Conservation (phyloP, 2,797 vertebrate species). For the Pseudochromis fuscus region DNA sequence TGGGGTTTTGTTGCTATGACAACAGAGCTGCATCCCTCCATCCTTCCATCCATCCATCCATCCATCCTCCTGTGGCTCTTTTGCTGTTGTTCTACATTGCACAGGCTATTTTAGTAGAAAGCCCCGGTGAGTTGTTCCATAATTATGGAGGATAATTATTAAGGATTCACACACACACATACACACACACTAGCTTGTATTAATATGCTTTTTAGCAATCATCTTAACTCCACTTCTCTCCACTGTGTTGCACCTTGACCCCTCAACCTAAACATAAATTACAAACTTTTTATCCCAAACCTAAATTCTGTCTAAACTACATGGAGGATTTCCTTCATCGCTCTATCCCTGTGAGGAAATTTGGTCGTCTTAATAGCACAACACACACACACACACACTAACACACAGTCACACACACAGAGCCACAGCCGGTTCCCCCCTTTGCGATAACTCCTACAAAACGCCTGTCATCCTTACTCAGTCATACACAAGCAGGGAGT, state of each 20-base stretch:
- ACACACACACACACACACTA: slow-evolving; percentile 30
- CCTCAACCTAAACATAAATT: slow-evolving; percentile 11
- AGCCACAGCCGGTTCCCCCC: slow-evolving; percentile 55
- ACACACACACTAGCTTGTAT: not conserved
- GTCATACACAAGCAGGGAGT: slow-evolving; percentile 71
- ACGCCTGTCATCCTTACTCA: slow-evolving; percentile 81
- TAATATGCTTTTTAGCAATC: slow-evolving; percentile 22
- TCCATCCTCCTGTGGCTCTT: slow-evolving; percentile 23
- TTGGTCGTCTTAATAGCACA: slow-evolving; percentile 39
- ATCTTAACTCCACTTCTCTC: not conserved
- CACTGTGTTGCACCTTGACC: slow-evolving; percentile 29
- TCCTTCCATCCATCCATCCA: too few species aligned
- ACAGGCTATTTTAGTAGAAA: slow-evolving; percentile 47
- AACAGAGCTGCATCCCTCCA: slow-evolving; percentile 60
- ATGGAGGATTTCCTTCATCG: slow-evolving; percentile 19
- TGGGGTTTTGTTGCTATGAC: slow-evolving; percentile 71
- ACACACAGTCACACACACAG: slow-evolving; percentile 25
- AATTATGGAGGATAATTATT: slow-evolving; percentile 56
- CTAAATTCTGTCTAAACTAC: slow-evolving; percentile 13
- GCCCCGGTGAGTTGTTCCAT: slow-evolving; percentile 47
- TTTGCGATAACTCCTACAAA: slow-evolving; percentile 82
- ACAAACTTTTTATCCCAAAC: slow-evolving; percentile 30
- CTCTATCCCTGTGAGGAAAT: slow-evolving; percentile 41
- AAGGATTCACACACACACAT: slow-evolving; percentile 17
- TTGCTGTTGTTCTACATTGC: slow-evolving; percentile 27